Conservation (phyloP, 2,888 invertebrate genomes). For the Archips xylosteana region DNA sequence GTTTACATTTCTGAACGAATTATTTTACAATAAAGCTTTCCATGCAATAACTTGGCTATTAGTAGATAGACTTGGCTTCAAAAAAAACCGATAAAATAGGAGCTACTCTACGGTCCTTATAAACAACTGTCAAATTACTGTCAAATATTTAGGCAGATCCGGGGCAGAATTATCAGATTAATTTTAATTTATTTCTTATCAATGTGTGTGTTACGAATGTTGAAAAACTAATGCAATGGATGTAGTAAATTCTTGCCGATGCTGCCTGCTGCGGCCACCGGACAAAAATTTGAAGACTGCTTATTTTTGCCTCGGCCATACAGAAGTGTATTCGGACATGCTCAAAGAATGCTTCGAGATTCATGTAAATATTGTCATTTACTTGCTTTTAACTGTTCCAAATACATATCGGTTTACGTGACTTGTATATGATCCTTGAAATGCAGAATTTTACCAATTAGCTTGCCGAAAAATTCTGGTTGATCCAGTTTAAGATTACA, state of each 20-base stretch:
- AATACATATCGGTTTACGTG: not conserved
- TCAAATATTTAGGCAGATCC: conserved; percentile 14
- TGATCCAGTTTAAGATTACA: not conserved
- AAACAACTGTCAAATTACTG: conserved; percentile 30
- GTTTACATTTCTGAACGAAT: conserved; percentile 10
- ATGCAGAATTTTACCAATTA: not conserved
- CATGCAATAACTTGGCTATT: conserved; percentile 20
- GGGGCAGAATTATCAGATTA: not conserved
- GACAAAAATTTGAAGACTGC: conserved; percentile 67
- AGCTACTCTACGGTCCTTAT: not conserved
- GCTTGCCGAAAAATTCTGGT: not conserved
- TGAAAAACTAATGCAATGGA: conserved; percentile 54
- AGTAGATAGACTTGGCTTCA: not conserved
- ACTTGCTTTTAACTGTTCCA: not conserved
- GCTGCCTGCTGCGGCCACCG: conserved; percentile 70
- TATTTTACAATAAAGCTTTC: conserved; percentile 28
- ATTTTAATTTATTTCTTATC: conserved; percentile 20
- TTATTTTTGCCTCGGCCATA: conserved; percentile 62
- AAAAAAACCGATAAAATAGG: conserved; percentile 1
- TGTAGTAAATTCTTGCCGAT: conserved; percentile 59
- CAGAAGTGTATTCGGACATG: conserved; percentile 74
- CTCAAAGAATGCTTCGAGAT: conserved; percentile 78
- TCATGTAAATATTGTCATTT: conserved; percentile 59
- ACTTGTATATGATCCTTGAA: not conserved
- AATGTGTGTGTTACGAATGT: not conserved